Base-by-base conservation (phyloP, 1,140 invertebrate genomes). In the Danaus melanippus region DNA sequence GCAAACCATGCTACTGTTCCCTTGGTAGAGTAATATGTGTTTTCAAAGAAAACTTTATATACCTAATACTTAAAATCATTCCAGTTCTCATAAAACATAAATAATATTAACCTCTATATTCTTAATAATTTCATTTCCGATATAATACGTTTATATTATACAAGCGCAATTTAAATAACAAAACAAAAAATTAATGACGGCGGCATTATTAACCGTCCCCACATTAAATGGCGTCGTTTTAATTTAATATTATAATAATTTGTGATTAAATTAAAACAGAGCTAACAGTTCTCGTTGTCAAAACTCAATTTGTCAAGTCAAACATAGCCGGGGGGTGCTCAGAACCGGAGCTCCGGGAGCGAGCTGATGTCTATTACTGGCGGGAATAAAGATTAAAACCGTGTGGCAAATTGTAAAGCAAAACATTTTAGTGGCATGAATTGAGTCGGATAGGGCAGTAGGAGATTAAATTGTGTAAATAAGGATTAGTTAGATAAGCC, bases 401-500 rank as follows among this genome's bases (percentile, higher is more conserved):
- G 66, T 62, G 53, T 66, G 56, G 21, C 53, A 60, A 61, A 63
- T 59, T 56, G 49, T 61, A 56, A 50, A 54, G 58, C 9, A 55
- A 55, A 60, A 55, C 49, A 51, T 60, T 60, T 60, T 54, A 60
- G 53, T 50, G 53, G 21, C 21, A 32, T 32, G 52, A 57, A 61
- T 56, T 61, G 41, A 56, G 50, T 43, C 50, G 58, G 68, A 62
- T 69, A 64, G 65, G 69, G 69, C 56, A 62, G 64, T 62, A 67
- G 64, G 58, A 76, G 83, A 84, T 86, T 86, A 86, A 81, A 78
- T 78, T 86, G 83, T 84, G 76, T 84, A 84, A 86, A 84, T 77
- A 86, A 74, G 79, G 80, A 86, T 86, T 86, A 86, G 73, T 66
- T 62, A 84, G 83, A 78, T 84, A 86, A 84, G 76, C 79, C 56